Percentiles rank a stretch among this genome's conserved stretches.
Evolutionary conservation across 1,140 invertebrate genomes (phyloP).

Genomic region (Panagrolaimus sp.): DNA sequence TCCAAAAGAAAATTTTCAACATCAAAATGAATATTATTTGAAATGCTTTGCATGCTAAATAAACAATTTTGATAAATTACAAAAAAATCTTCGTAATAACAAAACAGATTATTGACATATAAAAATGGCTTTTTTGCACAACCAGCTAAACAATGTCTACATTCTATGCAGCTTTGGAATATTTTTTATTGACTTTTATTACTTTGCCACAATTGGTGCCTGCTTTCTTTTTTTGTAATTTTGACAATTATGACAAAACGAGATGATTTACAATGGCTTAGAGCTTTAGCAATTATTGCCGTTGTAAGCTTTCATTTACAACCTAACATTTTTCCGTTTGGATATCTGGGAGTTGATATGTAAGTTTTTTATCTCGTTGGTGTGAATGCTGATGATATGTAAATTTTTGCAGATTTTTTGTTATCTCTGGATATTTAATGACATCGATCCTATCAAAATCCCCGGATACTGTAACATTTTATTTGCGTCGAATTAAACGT

Average conservation of each 20-base stretch:
- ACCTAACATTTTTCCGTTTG: background rate
- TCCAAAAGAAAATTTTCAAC: no score
- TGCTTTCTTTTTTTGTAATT: no score
- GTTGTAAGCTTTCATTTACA: conserved; percentile 10
- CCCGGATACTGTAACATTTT: background rate
- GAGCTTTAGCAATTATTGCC: background rate
- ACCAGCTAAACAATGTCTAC: no score
- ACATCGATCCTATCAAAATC: conserved; percentile 8
- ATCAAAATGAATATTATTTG: no score
- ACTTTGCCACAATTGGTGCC: no score
- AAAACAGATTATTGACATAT: no score
- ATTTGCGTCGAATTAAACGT: background rate
- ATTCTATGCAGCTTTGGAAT: no score
- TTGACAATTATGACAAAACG: background rate
- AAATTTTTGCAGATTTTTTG: background rate
- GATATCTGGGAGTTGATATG: conserved; percentile 2
- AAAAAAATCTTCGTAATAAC: no score
- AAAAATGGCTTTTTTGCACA: no score
- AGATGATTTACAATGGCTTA: background rate
- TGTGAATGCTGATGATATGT: background rate
- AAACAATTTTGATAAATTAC: no score
- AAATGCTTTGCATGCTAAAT: no score
- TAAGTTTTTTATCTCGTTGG: background rate
- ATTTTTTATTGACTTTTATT: no score
- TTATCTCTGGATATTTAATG: conserved; percentile 8